Percentiles rank a stretch among this genome's conserved stretches.
Conservation (phyloP, 2,113 vertebrate species). For the Pollimyrus isidori region DNA sequence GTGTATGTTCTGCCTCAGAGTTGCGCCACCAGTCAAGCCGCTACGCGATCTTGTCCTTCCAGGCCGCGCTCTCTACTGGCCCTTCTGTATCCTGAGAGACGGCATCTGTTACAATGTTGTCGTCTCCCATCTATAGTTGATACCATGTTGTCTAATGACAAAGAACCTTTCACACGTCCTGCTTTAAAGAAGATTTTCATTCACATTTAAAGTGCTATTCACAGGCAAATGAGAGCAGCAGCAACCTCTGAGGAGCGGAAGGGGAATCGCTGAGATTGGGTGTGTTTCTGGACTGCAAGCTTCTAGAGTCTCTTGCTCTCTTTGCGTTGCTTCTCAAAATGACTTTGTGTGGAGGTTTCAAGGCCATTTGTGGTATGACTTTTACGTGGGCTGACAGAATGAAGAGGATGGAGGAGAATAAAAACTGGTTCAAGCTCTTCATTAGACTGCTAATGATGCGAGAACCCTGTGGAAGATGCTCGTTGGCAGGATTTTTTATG, state of each 20-base stretch:
- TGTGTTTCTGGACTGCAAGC: not conserved
- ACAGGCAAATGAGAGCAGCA: not conserved
- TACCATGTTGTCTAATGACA: not conserved
- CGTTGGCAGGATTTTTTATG: not conserved
- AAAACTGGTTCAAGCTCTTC: not conserved
- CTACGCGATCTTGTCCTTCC: not conserved
- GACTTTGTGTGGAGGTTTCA: not conserved
- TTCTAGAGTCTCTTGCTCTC: not conserved
- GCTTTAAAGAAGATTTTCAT: not conserved
- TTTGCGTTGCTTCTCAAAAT: not conserved
- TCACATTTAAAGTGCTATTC: not conserved
- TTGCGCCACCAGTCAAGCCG: not conserved
- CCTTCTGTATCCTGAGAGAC: not conserved
- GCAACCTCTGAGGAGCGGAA: not conserved
- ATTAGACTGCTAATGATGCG: not conserved
- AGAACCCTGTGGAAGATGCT: not conserved
- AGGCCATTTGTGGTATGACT: not conserved
- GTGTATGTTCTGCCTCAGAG: not conserved
- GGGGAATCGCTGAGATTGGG: not conserved
- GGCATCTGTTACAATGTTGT: not conserved
- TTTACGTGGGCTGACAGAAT: not conserved
- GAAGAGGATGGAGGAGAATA: not conserved
- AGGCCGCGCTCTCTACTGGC: not conserved
- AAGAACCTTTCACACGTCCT: not conserved
- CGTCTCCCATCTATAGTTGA: not conserved